A percentile compares a stretch with the other conserved stretches of the same genome.
Evolutionary conservation across 2,113 vertebrate species (phyloP).

Genomic region (Python bivittatus): DNA sequence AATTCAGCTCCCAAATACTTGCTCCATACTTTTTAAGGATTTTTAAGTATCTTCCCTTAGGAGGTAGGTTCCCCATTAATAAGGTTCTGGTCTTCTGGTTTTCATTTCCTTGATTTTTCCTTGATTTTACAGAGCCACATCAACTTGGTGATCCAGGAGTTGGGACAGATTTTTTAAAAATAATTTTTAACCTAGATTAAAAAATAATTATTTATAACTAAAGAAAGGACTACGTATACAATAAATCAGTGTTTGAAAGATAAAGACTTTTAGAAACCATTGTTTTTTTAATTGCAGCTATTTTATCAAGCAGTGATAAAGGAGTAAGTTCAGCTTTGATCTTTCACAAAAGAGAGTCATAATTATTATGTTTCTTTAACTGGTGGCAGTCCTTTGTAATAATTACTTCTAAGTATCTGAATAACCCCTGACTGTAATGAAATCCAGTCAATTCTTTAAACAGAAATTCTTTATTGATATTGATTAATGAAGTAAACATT

Average conservation of each 20-base stretch:
- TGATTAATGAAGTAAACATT: not conserved
- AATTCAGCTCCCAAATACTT: not conserved
- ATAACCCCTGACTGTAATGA: not conserved
- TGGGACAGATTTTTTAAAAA: not conserved
- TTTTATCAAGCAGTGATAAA: not conserved
- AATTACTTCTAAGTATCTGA: not conserved
- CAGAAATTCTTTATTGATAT: not conserved
- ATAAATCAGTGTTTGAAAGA: not conserved
- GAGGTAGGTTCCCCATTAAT: not conserved
- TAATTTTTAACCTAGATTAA: not conserved
- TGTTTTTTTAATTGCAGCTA: not conserved
- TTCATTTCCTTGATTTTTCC: not conserved
- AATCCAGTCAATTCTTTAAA: not conserved
- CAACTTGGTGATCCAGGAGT: not conserved
- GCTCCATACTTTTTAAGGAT: not conserved
- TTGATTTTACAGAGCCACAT: not conserved
- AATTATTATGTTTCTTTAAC: not conserved
- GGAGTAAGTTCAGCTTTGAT: not conserved
- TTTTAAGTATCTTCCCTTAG: not conserved
- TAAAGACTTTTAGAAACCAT: not conserved
- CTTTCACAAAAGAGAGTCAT: not conserved
- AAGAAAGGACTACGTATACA: not conserved
- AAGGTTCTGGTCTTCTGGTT: not conserved
- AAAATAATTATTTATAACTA: not conserved
- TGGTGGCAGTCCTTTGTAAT: not conserved